These are phyloP conservation scores for Anser cygnoides DNA, from an alignment of 2,113 vertebrate genomes.

Conservation along the genomic window DNA sequence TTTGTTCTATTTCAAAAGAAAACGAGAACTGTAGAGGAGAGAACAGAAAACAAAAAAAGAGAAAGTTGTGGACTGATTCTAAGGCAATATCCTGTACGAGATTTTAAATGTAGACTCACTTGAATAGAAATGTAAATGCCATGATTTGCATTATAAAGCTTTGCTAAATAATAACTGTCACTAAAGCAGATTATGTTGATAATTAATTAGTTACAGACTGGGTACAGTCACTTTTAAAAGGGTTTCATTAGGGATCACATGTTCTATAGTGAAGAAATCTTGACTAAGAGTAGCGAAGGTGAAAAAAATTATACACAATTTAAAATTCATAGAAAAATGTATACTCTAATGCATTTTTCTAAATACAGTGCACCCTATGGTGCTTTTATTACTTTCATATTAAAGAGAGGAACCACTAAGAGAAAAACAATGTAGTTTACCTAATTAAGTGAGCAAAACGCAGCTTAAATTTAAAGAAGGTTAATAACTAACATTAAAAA, in stretches of 20 bases:
- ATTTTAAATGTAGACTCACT: slow-evolving; percentile 56
- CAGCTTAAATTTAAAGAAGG: slow-evolving; percentile 49
- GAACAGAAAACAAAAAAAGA: not conserved
- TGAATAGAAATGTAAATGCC: slow-evolving; percentile 66
- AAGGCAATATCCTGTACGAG: slow-evolving; percentile 31
- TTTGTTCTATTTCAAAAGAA: slow-evolving; percentile 49
- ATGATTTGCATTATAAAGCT: slow-evolving; percentile 60
- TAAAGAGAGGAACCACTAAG: slow-evolving; percentile 20
- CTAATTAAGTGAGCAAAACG: slow-evolving; percentile 65
- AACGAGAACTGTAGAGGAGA: slow-evolving; percentile 18
- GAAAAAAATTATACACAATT: slow-evolving; percentile 19
- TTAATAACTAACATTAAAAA: slow-evolving; percentile 66
- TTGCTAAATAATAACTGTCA: slow-evolving; percentile 63
- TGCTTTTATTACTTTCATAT: slow-evolving; percentile 29
- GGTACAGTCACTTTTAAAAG: slow-evolving; percentile 49
- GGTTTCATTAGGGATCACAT: not conserved
- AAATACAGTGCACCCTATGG: not conserved
- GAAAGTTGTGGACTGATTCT: slow-evolving; percentile 33
- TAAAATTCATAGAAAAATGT: slow-evolving; percentile 39
- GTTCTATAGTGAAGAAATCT: slow-evolving; percentile 39
- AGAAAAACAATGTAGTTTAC: slow-evolving; percentile 50
- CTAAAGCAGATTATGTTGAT: slow-evolving; percentile 63
- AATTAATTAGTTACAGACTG: slow-evolving; percentile 72
- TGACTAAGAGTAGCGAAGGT: slow-evolving; percentile 27
- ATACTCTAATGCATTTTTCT: not conserved